A percentile compares a stretch with the other conserved stretches of the same genome.
Evolutionary conservation across 2,113 vertebrate genomes (phyloP).

Genomic region (Mohoua ochrocephala): DNA sequence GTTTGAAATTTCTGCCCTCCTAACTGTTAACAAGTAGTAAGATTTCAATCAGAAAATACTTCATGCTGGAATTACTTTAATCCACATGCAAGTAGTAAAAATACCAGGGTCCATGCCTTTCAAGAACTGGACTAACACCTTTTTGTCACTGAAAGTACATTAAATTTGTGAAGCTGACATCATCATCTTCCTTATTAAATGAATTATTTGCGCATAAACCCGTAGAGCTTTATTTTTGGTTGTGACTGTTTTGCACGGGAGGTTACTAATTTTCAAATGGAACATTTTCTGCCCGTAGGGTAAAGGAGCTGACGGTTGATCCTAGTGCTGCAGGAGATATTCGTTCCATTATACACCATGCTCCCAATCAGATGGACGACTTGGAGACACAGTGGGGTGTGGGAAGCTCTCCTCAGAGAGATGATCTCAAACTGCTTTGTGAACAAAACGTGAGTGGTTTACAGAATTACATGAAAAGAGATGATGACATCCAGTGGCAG

Average conservation of each 20-base stretch:
- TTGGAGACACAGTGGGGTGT: conserved; percentile 96
- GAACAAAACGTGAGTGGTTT: conserved; percentile 91
- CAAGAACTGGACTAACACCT: background rate
- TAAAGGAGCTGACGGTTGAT: conserved; percentile 86
- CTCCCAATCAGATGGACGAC: conserved; percentile 87
- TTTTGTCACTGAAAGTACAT: background rate
- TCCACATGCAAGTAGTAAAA: background rate
- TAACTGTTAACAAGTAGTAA: background rate
- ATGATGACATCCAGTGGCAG: background rate
- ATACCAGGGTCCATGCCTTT: background rate
- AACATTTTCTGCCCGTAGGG: conserved; percentile 67
- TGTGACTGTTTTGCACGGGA: background rate
- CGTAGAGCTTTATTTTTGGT: conserved; percentile 2
- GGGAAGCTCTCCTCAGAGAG: conserved; percentile 94
- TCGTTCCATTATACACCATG: conserved; percentile 78
- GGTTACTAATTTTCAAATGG: conserved; percentile 1
- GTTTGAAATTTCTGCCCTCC: background rate
- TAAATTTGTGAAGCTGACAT: conserved; percentile 69
- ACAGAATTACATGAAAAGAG: background rate
- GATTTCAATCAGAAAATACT: background rate
- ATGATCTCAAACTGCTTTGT: conserved; percentile 97
- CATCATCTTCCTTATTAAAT: conserved; percentile 41
- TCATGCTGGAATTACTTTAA: background rate
- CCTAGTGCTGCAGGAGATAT: conserved; percentile 73
- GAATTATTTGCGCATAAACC: background rate